phyloP scores from a whole-genome alignment of 2,113 vertebrate species.

The Pomatorhinus ruficollis region DNA sequence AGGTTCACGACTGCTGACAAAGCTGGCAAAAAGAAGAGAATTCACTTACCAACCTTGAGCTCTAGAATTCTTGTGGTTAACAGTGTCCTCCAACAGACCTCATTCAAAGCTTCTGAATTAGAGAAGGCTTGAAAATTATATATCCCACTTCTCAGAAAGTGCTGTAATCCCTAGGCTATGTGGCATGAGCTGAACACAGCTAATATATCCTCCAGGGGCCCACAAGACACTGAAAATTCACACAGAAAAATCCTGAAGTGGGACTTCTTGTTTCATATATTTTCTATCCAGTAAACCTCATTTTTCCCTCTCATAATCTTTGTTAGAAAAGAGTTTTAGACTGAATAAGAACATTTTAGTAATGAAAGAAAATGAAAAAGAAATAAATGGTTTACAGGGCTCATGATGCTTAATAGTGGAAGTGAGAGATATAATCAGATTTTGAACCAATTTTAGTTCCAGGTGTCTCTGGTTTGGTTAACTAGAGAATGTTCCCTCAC shows the following conservation, averaged over 20 bases:
- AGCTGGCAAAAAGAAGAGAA: background rate
- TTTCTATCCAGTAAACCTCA: background rate
- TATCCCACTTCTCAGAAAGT: background rate
- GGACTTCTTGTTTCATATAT: background rate
- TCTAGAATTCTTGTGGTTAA: background rate
- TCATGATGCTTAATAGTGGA: background rate
- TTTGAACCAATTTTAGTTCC: background rate
- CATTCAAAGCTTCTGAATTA: background rate
- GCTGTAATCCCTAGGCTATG: background rate
- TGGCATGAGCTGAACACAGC: background rate
- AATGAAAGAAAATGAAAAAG: background rate
- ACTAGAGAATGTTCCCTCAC: background rate
- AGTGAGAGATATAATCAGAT: background rate
- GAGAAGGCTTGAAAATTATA: background rate
- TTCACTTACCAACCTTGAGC: background rate
- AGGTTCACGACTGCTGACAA: background rate
- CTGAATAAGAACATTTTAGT: background rate
- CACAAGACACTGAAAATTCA: background rate
- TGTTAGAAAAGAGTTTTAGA: background rate
- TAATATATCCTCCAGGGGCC: background rate
- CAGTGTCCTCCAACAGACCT: background rate
- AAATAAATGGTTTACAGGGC: background rate
- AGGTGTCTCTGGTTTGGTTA: background rate
- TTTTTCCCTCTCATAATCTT: background rate
- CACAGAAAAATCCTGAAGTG: background rate